phyloP scores from a whole-genome alignment of 2,113 vertebrate species.

The Eubucco bourcierii region DNA sequence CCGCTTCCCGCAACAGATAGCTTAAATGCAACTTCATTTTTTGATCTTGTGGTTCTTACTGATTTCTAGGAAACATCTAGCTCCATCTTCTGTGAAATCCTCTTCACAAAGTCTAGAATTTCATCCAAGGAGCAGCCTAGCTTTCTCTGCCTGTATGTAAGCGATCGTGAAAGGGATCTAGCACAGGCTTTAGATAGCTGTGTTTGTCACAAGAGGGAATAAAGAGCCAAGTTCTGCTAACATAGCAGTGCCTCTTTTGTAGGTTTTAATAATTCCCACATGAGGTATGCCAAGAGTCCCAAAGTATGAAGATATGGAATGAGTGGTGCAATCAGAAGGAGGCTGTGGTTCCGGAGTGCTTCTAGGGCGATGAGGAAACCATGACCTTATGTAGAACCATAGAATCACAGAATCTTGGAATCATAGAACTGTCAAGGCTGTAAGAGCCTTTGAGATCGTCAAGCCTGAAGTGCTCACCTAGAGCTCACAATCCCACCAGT shows the following conservation, averaged over 20 bases:
- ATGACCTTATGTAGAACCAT: not conserved
- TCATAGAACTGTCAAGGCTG: no score
- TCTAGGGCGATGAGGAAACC: not conserved
- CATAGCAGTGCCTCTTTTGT: not conserved
- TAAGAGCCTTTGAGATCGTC: no score
- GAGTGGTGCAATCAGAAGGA: not conserved
- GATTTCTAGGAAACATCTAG: not conserved
- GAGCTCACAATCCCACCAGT: no score
- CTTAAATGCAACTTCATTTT: constrained; percentile 26
- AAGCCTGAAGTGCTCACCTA: no score
- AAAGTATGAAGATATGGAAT: not conserved
- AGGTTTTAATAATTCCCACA: not conserved
- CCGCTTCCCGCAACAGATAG: not conserved
- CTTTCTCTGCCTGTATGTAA: fast-evolving
- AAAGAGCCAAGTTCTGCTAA: not conserved
- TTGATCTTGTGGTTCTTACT: not conserved
- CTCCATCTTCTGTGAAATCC: not conserved
- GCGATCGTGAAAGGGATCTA: not conserved
- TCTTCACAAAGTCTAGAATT: not conserved
- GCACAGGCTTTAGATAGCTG: not conserved
- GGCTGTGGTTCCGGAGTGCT: not conserved
- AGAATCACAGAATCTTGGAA: not conserved
- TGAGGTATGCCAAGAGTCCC: not conserved
- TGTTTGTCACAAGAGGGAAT: not conserved
- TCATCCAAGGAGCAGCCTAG: not conserved